These are phyloP conservation scores for Latrodectus elegans DNA, from an alignment of 2,888 invertebrate genomes.

Conservation along the genomic window DNA sequence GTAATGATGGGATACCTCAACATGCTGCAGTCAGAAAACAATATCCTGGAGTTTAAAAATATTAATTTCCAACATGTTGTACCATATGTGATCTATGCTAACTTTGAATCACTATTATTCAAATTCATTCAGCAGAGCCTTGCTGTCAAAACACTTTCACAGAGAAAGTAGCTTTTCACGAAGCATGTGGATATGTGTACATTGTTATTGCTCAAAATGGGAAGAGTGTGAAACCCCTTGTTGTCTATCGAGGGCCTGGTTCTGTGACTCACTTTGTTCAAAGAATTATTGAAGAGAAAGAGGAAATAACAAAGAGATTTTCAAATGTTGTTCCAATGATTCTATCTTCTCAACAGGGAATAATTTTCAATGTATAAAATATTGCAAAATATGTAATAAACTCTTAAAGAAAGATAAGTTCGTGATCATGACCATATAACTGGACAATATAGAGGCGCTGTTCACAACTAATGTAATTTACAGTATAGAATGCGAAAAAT, in stretches of 20 bases:
- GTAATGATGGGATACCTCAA: no score
- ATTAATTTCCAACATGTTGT: no score
- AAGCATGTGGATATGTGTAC: neutral
- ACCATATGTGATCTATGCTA: no score
- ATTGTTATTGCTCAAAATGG: neutral
- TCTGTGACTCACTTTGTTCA: neutral
- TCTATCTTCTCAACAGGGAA: neutral
- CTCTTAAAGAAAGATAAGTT: neutral
- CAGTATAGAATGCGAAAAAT: neutral
- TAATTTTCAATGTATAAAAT: neutral
- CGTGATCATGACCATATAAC: conserved; percentile 17
- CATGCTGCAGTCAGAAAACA: no score
- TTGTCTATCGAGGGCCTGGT: neutral
- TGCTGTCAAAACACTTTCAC: neutral
- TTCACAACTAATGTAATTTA: conserved; percentile 17
- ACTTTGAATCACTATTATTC: no score
- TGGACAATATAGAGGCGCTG: conserved; percentile 10
- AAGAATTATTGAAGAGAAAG: neutral
- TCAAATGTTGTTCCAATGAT: neutral
- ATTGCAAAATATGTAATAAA: conserved; percentile 8
- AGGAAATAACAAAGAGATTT: neutral
- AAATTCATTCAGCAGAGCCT: no score
- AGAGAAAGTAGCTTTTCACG: neutral
- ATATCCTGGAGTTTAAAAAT: no score
- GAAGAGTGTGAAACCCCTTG: neutral